Evolutionary conservation across 1,140 invertebrate species (phyloP).

Genomic region (Plectus sambesii): DNA sequence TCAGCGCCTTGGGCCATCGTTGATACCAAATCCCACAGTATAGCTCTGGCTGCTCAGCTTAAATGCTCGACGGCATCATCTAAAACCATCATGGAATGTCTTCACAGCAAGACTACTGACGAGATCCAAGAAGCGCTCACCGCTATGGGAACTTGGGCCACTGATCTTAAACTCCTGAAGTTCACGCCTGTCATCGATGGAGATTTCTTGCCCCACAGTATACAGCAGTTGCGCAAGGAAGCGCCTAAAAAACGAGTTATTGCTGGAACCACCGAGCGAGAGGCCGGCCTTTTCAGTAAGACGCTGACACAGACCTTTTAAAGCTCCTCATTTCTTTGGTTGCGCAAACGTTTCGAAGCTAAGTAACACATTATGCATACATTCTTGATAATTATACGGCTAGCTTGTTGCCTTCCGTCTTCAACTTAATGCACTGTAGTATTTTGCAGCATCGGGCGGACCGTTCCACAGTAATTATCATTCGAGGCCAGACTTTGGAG

Average conservation of each 20-base stretch:
- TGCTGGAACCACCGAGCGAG: constrained; percentile 19
- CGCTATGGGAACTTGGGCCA: constrained; percentile 20
- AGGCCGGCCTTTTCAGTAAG: constrained; percentile 24
- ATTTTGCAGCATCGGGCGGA: too few relatives aligned
- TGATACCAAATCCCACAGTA: too few relatives aligned
- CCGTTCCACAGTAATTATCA: too few relatives aligned
- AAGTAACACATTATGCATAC: too few relatives aligned
- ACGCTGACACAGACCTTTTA: too few relatives aligned
- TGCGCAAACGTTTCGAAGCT: too few relatives aligned
- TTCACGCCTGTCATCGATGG: constrained; percentile 76
- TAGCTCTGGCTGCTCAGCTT: too few relatives aligned
- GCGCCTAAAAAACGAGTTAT: constrained; percentile 16
- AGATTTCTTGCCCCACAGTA: constrained; percentile 58
- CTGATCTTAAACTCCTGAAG: constrained; percentile 16
- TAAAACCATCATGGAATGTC: constrained; percentile 17
- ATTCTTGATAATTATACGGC: too few relatives aligned
- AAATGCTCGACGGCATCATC: constrained; percentile 19
- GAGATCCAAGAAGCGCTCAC: constrained; percentile 21
- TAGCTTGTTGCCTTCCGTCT: too few relatives aligned
- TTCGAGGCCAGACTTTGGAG: too few relatives aligned
- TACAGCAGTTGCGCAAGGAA: constrained; percentile 16
- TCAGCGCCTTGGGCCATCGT: constrained; percentile 18
- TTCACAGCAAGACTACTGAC: constrained; percentile 1
- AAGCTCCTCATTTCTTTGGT: too few relatives aligned
- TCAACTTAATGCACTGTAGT: too few relatives aligned